Percentiles rank a stretch among this genome's conserved stretches.
These are phyloP conservation scores for Pristionchus maxplancki DNA, from an alignment of 2,888 invertebrate species.

Conservation along the genomic window DNA sequence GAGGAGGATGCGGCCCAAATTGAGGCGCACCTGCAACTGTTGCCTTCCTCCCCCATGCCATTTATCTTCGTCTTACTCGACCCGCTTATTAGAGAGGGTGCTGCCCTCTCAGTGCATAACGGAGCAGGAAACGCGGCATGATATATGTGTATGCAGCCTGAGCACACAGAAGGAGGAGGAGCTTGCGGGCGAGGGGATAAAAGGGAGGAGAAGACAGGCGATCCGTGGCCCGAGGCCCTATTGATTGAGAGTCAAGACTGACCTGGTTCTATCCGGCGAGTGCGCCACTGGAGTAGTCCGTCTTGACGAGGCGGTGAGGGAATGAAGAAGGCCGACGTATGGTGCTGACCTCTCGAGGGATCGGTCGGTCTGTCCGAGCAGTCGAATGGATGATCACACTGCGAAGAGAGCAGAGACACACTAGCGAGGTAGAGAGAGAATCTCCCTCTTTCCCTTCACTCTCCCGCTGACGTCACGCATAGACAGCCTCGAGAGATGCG, in stretches of 20 bases:
- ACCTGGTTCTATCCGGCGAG: slow-evolving; percentile 15
- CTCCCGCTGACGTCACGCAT: slow-evolving; percentile 43
- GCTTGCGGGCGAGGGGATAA: slow-evolving; percentile 1
- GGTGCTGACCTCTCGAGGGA: neutral
- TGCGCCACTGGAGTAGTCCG: slow-evolving; percentile 17
- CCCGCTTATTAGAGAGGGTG: neutral
- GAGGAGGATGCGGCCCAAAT: neutral
- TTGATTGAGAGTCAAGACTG: neutral
- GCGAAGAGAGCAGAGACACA: neutral
- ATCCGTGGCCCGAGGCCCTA: slow-evolving; percentile 13
- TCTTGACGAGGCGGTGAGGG: neutral
- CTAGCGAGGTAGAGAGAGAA: slow-evolving; percentile 23
- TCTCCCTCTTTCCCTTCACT: slow-evolving; percentile 46
- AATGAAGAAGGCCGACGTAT: neutral
- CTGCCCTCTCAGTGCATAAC: neutral
- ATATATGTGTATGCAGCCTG: neutral
- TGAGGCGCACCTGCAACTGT: neutral
- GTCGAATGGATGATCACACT: slow-evolving; percentile 8
- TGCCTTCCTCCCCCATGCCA: neutral
- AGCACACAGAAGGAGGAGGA: slow-evolving; percentile 1
- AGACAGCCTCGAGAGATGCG: neutral
- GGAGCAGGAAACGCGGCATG: neutral
- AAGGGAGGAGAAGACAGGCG: slow-evolving; percentile 48
- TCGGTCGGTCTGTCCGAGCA: neutral
- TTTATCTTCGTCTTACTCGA: neutral